Evolutionary conservation across 2,888 invertebrate genomes (phyloP), one percentile per base, ranked within the genome.

Genomic region (Latrodectus elegans): DNA sequence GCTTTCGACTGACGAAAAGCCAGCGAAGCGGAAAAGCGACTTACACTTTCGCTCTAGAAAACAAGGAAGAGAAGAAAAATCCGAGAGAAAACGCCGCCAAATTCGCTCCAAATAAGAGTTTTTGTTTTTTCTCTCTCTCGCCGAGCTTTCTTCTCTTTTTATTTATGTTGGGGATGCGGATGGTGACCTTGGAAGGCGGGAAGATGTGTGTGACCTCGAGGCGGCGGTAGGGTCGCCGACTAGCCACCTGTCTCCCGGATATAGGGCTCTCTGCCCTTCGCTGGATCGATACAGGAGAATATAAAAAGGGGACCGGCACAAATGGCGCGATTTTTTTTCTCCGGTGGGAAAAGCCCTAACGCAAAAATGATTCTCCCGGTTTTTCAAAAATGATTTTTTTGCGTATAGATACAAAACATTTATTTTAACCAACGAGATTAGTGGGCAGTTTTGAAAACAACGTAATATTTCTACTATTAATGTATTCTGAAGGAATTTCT

Each of bases 221-320:
- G 51, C 67, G 60, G 22, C 71, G 78, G 52, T 75, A 49, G 79
- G 85, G 85, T 85, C 85, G 79, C 79, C 79, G 85, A 85, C 87
- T 82, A 82, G 78, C 88, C 88, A 88, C 88, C 88, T 88, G 88
- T 88, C 88, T 88, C 88, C 88, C 88, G 88, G 88, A 88, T 88
- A 83, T 83, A 78, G 78, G 78, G 78, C 84, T 84, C 70, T 60
- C 75, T 75, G 83, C 65, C 72, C 75, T 22, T 38, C 51, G 14
- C 64, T 71, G 38, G 75, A 83, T 76, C 83, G 83, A 83, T 83
- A 82, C 72, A 49, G 51, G 72, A 22, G 55, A 38, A 38, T 38
- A 38, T 38, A 71, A 51, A 9, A 22, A 81, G 75, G 80, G 76
- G 75, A 79, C 26, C 22, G 51, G n/a, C 60, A 52, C 84, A 78